Base-by-base conservation (phyloP, 2,888 invertebrate genomes). In the Leptinotarsa rubiginosa region DNA sequence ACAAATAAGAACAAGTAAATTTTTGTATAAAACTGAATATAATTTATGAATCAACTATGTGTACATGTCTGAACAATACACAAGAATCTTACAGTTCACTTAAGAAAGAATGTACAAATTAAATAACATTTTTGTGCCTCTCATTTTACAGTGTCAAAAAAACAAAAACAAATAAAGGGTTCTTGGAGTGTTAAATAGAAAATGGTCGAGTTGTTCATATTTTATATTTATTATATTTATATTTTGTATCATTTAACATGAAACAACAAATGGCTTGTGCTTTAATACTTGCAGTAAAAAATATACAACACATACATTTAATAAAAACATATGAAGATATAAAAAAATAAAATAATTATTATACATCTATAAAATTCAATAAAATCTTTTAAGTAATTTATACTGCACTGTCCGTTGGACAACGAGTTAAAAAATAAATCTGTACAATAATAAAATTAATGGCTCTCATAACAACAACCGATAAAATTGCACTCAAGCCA, bases 51-150 rank as follows among this genome's bases (percentile, higher is more conserved):
- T 82, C 81, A 83, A 82, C 83, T 82, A 85, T 84, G 87, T 86
- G 89, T 89, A 90, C 89, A 89, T 89, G 89, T 89, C 90, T 89
- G 89, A 84, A 85, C 82, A 82, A 90, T 89, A 89, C 89, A 90
- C 89, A 89, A 83, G 83, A 84, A 85, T 83, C 81, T 86, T 86
- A 87, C 86, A 87, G 84, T 84, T 83, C 83, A 83, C 83, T 85
- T 83, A 84, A 84, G 84, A 83, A 83, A 85, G 83, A 86, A 84
- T 86, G 82, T 86, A 86, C 85, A 85, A 84, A 84, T 84, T 83
- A 83, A 83, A 84, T 84, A 84, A 83, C 78, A 76, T 78, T 69
- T 73, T 81, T 81, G 81, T 81, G 81, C 79, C 79, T 73, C 68
- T 72, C 74, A 80, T 79, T 81, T 80, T 83, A 83, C 82, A 83